Percentiles rank a stretch among this genome's conserved stretches.
Evolutionary conservation across 2,113 vertebrate species (phyloP).

Genomic region (Xiphophorus couchianus): DNA sequence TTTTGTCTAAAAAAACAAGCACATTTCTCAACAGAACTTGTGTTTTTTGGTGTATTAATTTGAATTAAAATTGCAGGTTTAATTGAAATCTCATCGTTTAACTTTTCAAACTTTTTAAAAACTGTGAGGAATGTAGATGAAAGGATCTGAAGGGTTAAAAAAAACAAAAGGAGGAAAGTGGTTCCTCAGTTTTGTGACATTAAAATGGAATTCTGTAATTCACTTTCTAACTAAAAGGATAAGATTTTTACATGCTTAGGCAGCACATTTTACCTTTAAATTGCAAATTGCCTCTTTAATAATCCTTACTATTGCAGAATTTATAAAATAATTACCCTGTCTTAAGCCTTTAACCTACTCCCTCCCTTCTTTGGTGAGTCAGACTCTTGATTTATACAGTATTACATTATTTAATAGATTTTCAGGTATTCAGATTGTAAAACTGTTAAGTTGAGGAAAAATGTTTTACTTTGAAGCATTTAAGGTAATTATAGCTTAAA

Average conservation of each 20-base stretch:
- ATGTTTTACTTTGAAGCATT: background rate
- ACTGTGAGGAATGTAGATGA: background rate
- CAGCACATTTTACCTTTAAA: background rate
- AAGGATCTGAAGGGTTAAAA: background rate
- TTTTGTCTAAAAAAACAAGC: background rate
- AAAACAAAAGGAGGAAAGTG: slow-evolving; percentile 1
- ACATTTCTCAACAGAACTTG: background rate
- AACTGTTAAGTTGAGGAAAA: background rate
- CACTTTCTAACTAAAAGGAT: background rate
- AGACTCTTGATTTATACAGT: no score
- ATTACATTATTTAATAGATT: background rate
- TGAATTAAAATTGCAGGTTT: no score
- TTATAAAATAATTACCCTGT: slow-evolving; percentile 34
- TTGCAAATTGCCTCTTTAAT: slow-evolving; percentile 8
- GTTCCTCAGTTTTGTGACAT: background rate
- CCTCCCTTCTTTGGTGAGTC: no score
- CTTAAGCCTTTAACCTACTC: slow-evolving; percentile 4
- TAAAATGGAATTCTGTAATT: slow-evolving; percentile 36
- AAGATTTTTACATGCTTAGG: background rate
- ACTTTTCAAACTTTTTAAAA: background rate
- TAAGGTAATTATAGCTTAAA: background rate
- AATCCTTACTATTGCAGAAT: slow-evolving; percentile 20
- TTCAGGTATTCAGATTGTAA: background rate
- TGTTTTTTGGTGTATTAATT: background rate
- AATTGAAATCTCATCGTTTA: background rate